A percentile compares a stretch with the other conserved stretches of the same genome.
These are phyloP conservation scores for Neosilurus hyrtlii DNA, from an alignment of 2,797 vertebrate genomes.

Conservation along the genomic window DNA sequence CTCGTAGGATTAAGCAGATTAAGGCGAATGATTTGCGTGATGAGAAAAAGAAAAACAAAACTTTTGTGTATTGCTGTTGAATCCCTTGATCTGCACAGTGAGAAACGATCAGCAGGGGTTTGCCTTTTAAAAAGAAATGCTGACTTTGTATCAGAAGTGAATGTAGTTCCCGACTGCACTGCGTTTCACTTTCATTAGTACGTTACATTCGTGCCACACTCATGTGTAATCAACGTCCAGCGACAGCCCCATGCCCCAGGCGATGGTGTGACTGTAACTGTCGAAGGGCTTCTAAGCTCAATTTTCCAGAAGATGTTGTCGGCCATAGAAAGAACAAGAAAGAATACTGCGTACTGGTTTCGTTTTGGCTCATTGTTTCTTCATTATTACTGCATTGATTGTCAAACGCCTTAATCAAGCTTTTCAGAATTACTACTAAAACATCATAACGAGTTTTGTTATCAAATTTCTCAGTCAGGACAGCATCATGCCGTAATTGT, in stretches of 20 bases:
- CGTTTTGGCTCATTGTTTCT: not conserved
- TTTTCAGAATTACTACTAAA: slow-evolving; percentile 7
- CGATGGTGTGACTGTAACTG: not conserved
- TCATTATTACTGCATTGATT: not conserved
- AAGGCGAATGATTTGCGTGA: no score
- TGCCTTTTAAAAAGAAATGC: slow-evolving; percentile 14
- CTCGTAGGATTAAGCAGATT: no score
- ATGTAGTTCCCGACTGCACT: not conserved
- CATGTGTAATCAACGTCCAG: not conserved
- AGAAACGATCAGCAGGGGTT: slow-evolving; percentile 12
- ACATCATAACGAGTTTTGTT: not conserved
- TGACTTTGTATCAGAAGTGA: not conserved
- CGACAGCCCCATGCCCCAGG: not conserved
- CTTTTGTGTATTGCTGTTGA: not conserved
- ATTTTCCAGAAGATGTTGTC: not conserved
- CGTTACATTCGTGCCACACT: not conserved
- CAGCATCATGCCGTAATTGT: not conserved
- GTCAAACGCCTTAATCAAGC: slow-evolving; percentile 9
- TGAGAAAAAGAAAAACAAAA: not conserved
- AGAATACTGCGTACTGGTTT: not conserved
- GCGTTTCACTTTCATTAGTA: not conserved
- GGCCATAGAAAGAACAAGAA: not conserved
- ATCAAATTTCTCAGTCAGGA: not conserved
- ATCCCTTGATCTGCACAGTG: not conserved
- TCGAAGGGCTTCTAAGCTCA: not conserved